phyloP scores from a whole-genome alignment of 2,113 vertebrate species.

The Piaya cayana region DNA sequence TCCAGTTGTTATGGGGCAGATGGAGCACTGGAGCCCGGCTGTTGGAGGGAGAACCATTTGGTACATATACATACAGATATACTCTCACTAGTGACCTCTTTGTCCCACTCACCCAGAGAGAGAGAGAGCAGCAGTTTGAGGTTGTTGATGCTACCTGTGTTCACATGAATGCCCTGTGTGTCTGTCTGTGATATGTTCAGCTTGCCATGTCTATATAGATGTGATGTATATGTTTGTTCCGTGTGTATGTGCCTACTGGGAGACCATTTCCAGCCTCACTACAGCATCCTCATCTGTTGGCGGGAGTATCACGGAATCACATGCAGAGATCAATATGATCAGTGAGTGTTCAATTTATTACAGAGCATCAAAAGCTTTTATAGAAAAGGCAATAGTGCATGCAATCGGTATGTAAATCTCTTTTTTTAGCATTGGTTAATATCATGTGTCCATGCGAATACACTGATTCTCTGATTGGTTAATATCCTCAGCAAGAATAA shows the following conservation, averaged over 20 bases:
- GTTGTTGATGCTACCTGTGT: neutral
- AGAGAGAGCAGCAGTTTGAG: neutral
- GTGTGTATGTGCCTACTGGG: too few species aligned
- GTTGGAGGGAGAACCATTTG: neutral
- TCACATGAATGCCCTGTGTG: neutral
- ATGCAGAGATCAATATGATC: too few species aligned
- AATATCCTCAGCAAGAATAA: too few species aligned
- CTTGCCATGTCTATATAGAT: neutral
- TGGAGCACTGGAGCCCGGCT: neutral
- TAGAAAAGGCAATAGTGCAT: too few species aligned
- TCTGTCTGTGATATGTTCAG: neutral
- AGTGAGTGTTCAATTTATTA: too few species aligned
- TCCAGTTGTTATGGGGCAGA: neutral
- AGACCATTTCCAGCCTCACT: neutral
- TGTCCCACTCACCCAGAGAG: neutral
- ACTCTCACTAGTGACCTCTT: neutral
- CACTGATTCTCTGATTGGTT: too few species aligned
- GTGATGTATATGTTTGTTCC: rapidly evolving
- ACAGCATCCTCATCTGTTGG: neutral
- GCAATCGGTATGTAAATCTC: too few species aligned
- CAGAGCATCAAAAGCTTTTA: too few species aligned
- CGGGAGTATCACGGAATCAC: too few species aligned
- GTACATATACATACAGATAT: neutral
- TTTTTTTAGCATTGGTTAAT: too few species aligned
- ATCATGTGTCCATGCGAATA: too few species aligned